Percentiles rank a stretch among this genome's conserved stretches.
These are phyloP conservation scores for Oenanthe melanoleuca DNA, from an alignment of 2,113 vertebrate species.

Conservation along the genomic window DNA sequence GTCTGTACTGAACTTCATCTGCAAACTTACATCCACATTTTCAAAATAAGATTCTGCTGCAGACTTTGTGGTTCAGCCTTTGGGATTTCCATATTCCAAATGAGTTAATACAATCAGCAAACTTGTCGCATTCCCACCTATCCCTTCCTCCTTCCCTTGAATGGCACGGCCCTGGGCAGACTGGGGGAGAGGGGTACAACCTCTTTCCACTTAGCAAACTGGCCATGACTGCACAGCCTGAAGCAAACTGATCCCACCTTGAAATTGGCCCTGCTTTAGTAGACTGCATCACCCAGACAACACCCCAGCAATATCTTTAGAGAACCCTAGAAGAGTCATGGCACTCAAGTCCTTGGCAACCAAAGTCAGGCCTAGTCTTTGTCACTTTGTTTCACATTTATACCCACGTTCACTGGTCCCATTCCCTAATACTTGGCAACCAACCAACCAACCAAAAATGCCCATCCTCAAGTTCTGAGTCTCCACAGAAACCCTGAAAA, in stretches of 20 bases:
- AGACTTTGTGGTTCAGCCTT: background rate
- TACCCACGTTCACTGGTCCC: background rate
- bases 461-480: background rate
- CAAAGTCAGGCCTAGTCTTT: background rate
- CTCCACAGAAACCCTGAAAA: background rate
- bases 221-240: rapidly evolving
- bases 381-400: background rate
- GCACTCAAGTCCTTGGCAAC: background rate
- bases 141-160: background rate
- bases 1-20: background rate
- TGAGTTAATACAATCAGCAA: background rate
- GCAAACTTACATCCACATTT: background rate
- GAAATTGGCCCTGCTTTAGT: background rate
- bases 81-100: background rate
- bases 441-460: background rate
- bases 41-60: background rate
- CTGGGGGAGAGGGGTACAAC: too few species aligned
- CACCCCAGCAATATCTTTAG: background rate
- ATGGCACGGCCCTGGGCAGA: rapidly evolving
- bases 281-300: background rate
- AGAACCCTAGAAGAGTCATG: background rate
- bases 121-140: background rate
- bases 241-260: background rate
- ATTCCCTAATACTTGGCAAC: background rate
- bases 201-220: background rate